Evolutionary conservation across 2,888 invertebrate genomes (phyloP), one percentile per base, ranked within the genome.

Genomic region (Exocentrus adspersus): DNA sequence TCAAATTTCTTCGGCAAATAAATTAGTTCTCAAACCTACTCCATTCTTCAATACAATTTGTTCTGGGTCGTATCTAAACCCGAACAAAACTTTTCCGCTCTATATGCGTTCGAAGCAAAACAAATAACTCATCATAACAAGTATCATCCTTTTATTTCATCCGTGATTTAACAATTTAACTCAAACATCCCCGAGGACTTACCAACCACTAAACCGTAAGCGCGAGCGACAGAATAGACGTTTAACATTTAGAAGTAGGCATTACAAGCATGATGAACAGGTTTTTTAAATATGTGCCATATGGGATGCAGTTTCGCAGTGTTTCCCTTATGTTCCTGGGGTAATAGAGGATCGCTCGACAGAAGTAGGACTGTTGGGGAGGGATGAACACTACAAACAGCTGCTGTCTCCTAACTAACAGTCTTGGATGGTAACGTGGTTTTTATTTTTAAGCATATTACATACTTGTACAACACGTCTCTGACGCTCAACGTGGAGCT

Each of bases 211-310:
- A 69, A 70, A 68, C 71, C 69, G 67, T 70, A 70, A 72, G 69
- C 71, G 67, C 69, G 69, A 73, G 70, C 71, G 68, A 69, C 71
- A 64, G 64, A 73, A 70, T 68, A 72, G 72, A 73, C 69, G 68
- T 68, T 71, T 70, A 66, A 53, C 65, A 66, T 64, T 63, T 64
- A 65, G 66, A 69, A 67, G 67, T 63, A 69, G 58, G 67, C 53
- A 67, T 68, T 65, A 68, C 64, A 64, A 61, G 62, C 62, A 68
- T 63, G 68, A 65, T 65, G 65, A 68, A 62, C 62, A 60, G 54
- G 64, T 67, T 72, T 72, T 70, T 69, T 64, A 63, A 67, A 65
- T 68, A 69, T 53, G 63, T 67, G 70, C 70, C 72, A 72, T 72
- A 72, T 72, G 72, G 72, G 63, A 66, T 53, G 60, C 60, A 64